Conservation (phyloP, 1,140 invertebrate species). For the Asbolus verrucosus region DNA sequence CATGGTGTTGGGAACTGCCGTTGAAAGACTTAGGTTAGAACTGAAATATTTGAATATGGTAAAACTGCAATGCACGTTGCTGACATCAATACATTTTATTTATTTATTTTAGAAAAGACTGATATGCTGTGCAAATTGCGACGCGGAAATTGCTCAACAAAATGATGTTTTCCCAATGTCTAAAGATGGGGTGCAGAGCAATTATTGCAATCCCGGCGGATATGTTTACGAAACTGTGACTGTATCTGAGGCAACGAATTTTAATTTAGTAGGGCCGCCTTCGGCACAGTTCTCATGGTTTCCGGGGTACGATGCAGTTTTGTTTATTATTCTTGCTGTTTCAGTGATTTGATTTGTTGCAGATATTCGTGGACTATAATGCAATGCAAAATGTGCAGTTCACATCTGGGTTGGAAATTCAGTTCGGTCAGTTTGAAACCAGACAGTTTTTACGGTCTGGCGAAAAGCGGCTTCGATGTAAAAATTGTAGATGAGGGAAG, state of each 20-base stretch:
- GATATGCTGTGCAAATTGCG: conserved; percentile 77
- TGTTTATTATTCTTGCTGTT: conserved; percentile 14
- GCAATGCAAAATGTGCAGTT: conserved; percentile 73
- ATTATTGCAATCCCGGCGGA: conserved; percentile 86
- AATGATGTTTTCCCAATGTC: conserved; percentile 85
- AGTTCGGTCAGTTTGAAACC: conserved; percentile 76
- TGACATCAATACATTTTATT: too few relatives aligned
- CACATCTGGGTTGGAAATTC: conserved; percentile 86
- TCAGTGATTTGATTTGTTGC: not conserved
- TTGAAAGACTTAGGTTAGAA: conserved; percentile 60
- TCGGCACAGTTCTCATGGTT: conserved; percentile 86
- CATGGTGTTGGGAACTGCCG: conserved; percentile 56
- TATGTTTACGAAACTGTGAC: conserved; percentile 87
- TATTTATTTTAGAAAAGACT: conserved; percentile 71
- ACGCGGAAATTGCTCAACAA: conserved; percentile 72
- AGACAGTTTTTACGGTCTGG: conserved; percentile 79
- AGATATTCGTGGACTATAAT: conserved; percentile 77
- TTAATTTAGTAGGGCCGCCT: conserved; percentile 69
- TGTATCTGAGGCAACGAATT: conserved; percentile 72
- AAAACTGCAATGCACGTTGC: conserved; percentile 9
- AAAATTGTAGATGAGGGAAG: conserved; percentile 7
- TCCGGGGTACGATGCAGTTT: conserved; percentile 74
- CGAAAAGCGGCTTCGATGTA: conserved; percentile 63
- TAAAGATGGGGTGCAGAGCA: conserved; percentile 81
- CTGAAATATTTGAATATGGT: conserved; percentile 54